phyloP scores from a whole-genome alignment of 2,113 vertebrate genomes.

The Cyanoliseus patagonus region DNA sequence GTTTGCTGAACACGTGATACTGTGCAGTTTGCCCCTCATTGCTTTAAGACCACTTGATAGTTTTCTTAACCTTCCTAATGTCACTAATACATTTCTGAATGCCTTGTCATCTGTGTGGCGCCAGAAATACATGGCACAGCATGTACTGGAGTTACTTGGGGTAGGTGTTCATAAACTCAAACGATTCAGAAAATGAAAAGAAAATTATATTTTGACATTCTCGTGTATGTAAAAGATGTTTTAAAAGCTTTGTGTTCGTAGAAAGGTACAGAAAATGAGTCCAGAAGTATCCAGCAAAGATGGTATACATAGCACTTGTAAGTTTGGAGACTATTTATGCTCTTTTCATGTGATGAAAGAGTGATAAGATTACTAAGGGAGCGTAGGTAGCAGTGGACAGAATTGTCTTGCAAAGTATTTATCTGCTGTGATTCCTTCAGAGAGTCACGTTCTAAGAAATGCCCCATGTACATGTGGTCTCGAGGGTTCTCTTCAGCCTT shows the following conservation, averaged over 20 bases:
- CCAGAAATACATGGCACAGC: conserved; percentile 4
- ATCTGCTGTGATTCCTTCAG: neutral
- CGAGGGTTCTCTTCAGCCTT: neutral
- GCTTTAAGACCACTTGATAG: neutral
- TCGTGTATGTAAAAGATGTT: neutral
- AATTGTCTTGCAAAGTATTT: neutral
- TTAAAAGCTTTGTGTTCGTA: neutral
- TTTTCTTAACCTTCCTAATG: neutral
- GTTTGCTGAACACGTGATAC: neutral
- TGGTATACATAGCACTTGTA: neutral
- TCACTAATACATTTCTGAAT: neutral
- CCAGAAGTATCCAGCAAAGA: neutral
- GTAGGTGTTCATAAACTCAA: conserved; percentile 37
- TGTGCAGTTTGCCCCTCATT: neutral
- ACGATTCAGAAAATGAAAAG: conserved; percentile 24
- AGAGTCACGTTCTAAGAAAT: neutral
- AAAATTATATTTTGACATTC: conserved; percentile 55
- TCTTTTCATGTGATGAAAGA: neutral
- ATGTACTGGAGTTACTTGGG: neutral
- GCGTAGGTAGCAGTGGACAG: neutral
- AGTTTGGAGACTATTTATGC: neutral
- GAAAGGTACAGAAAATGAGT: conserved; percentile 7
- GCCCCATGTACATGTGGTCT: rapidly evolving
- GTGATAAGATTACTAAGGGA: neutral
- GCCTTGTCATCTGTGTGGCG: neutral